Evolutionary conservation across 1,140 invertebrate genomes (phyloP), one percentile per base, ranked within the genome.

Genomic region (Drosophila rufa): DNA sequence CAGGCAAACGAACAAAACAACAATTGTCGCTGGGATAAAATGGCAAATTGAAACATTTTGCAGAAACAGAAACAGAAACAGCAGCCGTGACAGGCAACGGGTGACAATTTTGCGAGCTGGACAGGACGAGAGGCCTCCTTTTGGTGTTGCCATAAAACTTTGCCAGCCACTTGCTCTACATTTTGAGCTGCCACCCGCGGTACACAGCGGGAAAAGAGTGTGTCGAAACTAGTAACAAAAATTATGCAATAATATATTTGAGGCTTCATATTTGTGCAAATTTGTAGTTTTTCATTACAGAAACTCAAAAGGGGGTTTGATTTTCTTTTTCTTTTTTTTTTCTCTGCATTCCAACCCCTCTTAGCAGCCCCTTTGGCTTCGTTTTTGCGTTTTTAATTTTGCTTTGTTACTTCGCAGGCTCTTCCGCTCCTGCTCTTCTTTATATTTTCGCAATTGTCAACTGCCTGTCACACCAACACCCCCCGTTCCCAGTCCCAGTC

Each of bases 301-400:
- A 25, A 4, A 25, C 22, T 25, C 22, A 25, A 25, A 25, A 3
- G 3, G 22, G 22, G 22, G 22, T 22, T 22, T 22, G 22, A 27
- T 8, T 27, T 27, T 27, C 0, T 27, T 27, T 7, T 27, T 6
- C 7, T 4, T 8, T 14, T 3, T 2, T 17, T 53, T 53, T 22
- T 55, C 14, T 25, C 36, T 15, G 53, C 25, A n/a, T 15, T 9
- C 5, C 50, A 17, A 1, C 17, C 22, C 56, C 38, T 33, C 46
- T 22, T 27, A 22, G 27, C 33, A 48, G 43, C 43, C 47, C 27
- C 9, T 38, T 27, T 27, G 46, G 51, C 67, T 67, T 87, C 80
- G 84, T 89, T 87, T 83, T 89, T 87, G 84, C 80, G 83, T 87
- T 87, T 86, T 87, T 87, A 87, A 87, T 87, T 87, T 87, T 79